Evolutionary conservation across 2,888 invertebrate species (phyloP).

Genomic region (Ischnura elegans): DNA sequence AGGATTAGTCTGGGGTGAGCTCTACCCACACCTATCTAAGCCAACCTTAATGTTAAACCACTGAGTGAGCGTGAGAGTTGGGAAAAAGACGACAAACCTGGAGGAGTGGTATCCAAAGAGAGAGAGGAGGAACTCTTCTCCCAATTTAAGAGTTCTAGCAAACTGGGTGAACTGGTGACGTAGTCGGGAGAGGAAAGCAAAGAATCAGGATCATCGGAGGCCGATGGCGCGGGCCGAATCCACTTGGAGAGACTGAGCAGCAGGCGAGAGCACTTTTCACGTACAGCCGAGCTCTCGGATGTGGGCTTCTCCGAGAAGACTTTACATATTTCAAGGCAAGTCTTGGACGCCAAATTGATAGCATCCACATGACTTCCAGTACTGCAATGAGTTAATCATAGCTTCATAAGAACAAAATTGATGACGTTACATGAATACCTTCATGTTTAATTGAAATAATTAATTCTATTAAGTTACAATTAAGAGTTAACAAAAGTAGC

Average conservation of each 20-base stretch:
- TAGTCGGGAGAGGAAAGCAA: background rate
- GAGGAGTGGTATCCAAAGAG: conserved; percentile 14
- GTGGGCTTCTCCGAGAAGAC: background rate
- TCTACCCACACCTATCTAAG: too few relatives aligned
- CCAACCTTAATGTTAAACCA: too few relatives aligned
- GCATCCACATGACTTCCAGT: conserved; percentile 45
- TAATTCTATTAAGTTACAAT: too few relatives aligned
- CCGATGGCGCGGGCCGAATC: background rate
- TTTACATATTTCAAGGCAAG: conserved; percentile 47
- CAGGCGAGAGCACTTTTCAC: conserved; percentile 38
- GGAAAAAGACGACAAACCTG: conserved; percentile 5
- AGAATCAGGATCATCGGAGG: background rate
- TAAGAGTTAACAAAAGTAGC: too few relatives aligned
- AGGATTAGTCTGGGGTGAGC: too few relatives aligned
- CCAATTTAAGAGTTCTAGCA: conserved; percentile 30
- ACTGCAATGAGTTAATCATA: background rate
- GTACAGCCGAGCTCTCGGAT: background rate
- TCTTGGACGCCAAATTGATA: conserved; percentile 33
- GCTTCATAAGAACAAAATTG: background rate
- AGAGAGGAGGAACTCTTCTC: background rate
- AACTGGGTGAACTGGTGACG: background rate
- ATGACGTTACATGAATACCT: background rate
- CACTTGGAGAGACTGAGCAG: conserved; percentile 51
- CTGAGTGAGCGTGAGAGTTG: too few relatives aligned
- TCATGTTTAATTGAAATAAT: too few relatives aligned